Base-by-base conservation (phyloP, 2,888 invertebrate species). In the Himalopsyche anomala region DNA sequence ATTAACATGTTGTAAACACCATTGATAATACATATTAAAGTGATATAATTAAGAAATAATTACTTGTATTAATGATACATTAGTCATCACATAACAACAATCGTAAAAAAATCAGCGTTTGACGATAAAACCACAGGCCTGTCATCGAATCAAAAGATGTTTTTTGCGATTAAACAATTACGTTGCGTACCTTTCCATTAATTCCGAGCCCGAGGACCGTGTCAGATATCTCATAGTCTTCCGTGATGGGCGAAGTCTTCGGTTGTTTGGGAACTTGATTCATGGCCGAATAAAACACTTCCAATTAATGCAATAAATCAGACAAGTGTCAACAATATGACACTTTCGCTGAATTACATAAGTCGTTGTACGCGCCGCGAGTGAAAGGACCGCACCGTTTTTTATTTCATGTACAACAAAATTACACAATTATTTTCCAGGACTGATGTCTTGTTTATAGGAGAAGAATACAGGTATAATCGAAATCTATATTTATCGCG, bases 151-250 rank as follows among this genome's bases (percentile, higher is more conserved):
- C 19, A 28, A 51, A 51, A 62, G 19, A 19, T 80, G 80, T 80
- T 40, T 45, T 80, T 36, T 3, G 9, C 80, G 36, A 45, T 62
- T 8, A 11, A 62, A 62, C n/a, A 62, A 62, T 62, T 15, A 62
- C 9, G 19, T 11, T 28, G 36, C 51, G 38, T 89, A 93, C 93
- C 95, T 99, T 99, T 88, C 99, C 99, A 92, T 99, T 99, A 89
- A 99, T 99, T 15, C 99, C 99, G 88, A 99, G 95, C 80, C 99
- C 99, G 87, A 99, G 94, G 79, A 99, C 99, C 88, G 96, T 97
- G 90, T 96, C 97, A 55, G 98, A 97, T 90, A 99, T 97, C 91
- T 96, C 96, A 92, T 98, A 99, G 92, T 99, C 98, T 88, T 97
- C 96, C 82, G 96, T 96, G 89, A 99, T 96, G 80, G 96, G 96